These are phyloP conservation scores for Ligdia adustata DNA, from an alignment of 2,888 invertebrate species.

Conservation along the genomic window DNA sequence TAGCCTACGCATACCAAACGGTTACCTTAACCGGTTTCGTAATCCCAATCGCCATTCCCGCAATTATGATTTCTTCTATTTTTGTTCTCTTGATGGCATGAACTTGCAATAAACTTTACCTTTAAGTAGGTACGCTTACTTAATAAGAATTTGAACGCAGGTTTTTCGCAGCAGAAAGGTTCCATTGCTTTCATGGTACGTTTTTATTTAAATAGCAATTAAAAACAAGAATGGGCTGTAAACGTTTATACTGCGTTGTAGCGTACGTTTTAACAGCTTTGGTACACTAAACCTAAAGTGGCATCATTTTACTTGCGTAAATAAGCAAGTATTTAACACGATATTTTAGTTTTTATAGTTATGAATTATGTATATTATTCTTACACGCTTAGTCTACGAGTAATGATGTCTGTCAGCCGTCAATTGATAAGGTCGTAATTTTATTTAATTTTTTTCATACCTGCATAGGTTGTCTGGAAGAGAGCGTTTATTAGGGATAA, in stretches of 20 bases:
- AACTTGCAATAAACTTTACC: conserved; percentile 47
- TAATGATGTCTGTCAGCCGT: too few species aligned
- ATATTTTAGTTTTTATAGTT: too few species aligned
- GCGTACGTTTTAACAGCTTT: conserved; percentile 65
- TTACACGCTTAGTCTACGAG: too few species aligned
- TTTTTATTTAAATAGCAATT: conserved; percentile 82
- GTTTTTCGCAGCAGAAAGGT: conserved; percentile 55
- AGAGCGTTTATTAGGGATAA: too few species aligned
- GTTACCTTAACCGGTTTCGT: conserved; percentile 25
- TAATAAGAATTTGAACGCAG: conserved; percentile 53
- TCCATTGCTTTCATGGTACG: conserved; percentile 71
- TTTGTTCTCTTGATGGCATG: conserved; percentile 41
- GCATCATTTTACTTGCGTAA: conserved; percentile 61
- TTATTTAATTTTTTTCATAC: too few species aligned
- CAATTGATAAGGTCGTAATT: too few species aligned
- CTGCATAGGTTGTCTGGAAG: too few species aligned
- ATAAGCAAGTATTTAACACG: conserved; percentile 36
- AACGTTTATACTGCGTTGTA: conserved; percentile 71
- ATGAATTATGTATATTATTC: too few species aligned
- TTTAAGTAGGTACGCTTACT: conserved; percentile 56
- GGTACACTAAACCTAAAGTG: conserved; percentile 55
- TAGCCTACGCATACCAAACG: too few species aligned
- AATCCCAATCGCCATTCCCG: conserved; percentile 27
- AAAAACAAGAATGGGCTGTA: conserved; percentile 80
- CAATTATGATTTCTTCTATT: conserved; percentile 42